These are phyloP conservation scores for Toxotes jaculatrix DNA, from an alignment of 2,113 vertebrate genomes.

Conservation along the genomic window DNA sequence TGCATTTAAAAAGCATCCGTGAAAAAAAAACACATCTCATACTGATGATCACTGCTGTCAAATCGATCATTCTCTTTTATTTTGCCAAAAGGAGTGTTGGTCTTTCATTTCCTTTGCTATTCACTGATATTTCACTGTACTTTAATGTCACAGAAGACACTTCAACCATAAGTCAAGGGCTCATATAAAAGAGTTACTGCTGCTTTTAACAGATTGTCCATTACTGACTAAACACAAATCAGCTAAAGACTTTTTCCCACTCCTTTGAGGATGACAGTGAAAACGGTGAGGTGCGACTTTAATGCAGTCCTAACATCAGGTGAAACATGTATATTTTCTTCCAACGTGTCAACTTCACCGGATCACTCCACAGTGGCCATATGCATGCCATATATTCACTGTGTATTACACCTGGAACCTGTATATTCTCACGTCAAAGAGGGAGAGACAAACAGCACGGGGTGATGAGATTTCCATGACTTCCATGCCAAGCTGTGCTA, in stretches of 20 bases:
- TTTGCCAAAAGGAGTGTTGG: not conserved
- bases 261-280: not conserved
- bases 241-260: not conserved
- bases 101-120: not conserved
- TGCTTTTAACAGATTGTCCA: no score
- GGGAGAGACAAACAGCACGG: slow-evolving; percentile 2
- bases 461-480: slow-evolving; percentile 50
- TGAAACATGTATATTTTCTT: not conserved
- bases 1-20: slow-evolving; percentile 22
- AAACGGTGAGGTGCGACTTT: not conserved
- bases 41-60: not conserved
- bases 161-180: not conserved
- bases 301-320: not conserved
- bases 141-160: no score
- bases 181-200: not conserved
- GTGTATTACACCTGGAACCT: not conserved
- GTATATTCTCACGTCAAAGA: slow-evolving; percentile 5
- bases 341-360: not conserved
- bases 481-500: slow-evolving; percentile 42
- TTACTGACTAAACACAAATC: not conserved
- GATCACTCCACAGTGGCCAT: not conserved
- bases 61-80: not conserved
- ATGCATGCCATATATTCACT: not conserved
- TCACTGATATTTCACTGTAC: not conserved
- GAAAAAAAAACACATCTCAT: not conserved